Conservation (phyloP, 2,797 vertebrate species). For the Myripristis murdjan region DNA sequence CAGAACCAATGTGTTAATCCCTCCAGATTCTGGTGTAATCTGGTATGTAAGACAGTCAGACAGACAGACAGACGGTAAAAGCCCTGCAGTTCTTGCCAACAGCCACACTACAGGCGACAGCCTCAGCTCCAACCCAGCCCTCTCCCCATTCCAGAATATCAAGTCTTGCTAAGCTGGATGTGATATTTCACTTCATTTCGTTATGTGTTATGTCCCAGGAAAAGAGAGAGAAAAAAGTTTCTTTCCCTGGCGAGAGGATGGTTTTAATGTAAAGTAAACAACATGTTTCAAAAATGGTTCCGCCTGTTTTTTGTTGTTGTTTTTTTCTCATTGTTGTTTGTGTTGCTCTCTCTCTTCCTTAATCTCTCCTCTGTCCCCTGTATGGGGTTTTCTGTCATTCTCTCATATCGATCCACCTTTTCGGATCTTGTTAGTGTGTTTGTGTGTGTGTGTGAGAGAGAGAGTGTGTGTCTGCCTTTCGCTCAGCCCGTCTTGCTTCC, state of each 20-base stretch:
- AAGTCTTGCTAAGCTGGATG: conserved; percentile 53
- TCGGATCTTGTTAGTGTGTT: conserved; percentile 6
- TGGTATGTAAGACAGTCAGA: conserved; percentile 40
- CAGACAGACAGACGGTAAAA: conserved; percentile 49
- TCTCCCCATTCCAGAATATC: conserved; percentile 51
- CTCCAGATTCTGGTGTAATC: conserved; percentile 47
- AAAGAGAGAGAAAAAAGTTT: conserved; percentile 46
- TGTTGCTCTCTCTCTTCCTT: conserved; percentile 28
- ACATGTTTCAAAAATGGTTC: conserved; percentile 59
- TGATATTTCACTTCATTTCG: conserved; percentile 49
- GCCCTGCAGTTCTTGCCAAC: conserved; percentile 35
- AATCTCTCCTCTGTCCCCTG: conserved; percentile 30
- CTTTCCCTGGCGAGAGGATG: conserved; percentile 49
- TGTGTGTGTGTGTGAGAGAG: conserved; percentile 15
- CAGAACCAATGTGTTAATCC: conserved; percentile 44
- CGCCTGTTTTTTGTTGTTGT: conserved; percentile 37
- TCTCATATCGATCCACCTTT: conserved; percentile 34
- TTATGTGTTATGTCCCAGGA: conserved; percentile 40
- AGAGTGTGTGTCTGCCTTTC: conserved; percentile 11
- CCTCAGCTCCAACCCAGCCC: conserved; percentile 17
- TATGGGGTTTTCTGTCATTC: conserved; percentile 44
- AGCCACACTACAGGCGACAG: conserved; percentile 50
- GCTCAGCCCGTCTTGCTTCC: too few relatives aligned
- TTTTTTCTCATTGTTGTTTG: too few relatives aligned
- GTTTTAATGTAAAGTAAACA: conserved; percentile 62